Conservation (phyloP, 2,113 vertebrate genomes). For the Isurus oxyrinchus region DNA sequence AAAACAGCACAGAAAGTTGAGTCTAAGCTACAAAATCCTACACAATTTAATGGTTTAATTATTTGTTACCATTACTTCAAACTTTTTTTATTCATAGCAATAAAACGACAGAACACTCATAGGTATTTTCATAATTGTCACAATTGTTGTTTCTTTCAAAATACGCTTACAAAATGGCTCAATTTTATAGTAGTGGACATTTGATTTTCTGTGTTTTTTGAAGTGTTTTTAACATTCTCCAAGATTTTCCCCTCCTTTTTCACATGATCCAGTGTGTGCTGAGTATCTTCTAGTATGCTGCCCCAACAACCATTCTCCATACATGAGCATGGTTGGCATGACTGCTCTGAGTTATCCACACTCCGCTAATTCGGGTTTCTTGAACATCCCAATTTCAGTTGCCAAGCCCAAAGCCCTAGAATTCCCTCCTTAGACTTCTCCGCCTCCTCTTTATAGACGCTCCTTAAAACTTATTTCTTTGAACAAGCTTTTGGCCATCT, state of each 20-base stretch:
- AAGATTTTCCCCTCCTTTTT: not conserved
- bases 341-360: not conserved
- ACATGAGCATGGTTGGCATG: not conserved
- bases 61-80: not conserved
- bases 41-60: not conserved
- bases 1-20: not conserved
- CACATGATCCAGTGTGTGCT: not conserved
- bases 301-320: not conserved
- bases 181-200: not conserved
- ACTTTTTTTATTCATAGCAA: not conserved
- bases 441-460: not conserved
- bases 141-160: not conserved
- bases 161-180: not conserved
- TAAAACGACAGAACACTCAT: not conserved
- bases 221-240: not conserved
- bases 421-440: not conserved
- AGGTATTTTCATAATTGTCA: not conserved
- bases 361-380: no score
- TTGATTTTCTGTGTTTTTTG: not conserved
- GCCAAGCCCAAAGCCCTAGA: no score
- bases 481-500: not conserved
- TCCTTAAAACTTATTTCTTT: not conserved
- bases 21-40: not conserved
- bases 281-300: not conserved
- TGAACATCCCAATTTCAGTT: no score